Conservation (phyloP, 2,797 vertebrate genomes). For the Phrynocephalus forsythii region DNA sequence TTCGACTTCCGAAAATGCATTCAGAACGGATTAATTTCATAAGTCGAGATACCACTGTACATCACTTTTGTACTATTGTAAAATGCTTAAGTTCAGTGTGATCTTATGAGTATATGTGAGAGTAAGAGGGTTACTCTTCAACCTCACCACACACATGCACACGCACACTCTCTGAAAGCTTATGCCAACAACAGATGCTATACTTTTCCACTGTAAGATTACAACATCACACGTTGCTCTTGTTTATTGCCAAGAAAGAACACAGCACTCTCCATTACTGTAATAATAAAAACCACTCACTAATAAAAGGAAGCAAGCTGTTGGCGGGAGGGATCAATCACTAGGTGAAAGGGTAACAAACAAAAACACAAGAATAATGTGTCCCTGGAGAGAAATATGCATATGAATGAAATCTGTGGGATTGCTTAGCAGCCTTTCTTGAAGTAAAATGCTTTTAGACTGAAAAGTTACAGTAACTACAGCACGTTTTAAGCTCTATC, state of each 20-base stretch:
- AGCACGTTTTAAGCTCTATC: constrained; percentile 67
- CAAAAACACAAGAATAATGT: constrained; percentile 67
- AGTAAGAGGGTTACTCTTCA: neutral
- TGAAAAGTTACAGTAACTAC: constrained; percentile 52
- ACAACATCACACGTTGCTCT: constrained; percentile 51
- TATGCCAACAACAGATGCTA: constrained; percentile 37
- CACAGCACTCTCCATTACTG: constrained; percentile 68
- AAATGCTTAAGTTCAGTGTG: neutral
- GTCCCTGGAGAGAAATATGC: constrained; percentile 65
- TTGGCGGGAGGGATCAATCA: constrained; percentile 55
- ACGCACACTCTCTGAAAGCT: constrained; percentile 34
- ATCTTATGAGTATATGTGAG: constrained; percentile 39
- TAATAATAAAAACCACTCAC: constrained; percentile 70
- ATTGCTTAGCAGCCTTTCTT: constrained; percentile 66
- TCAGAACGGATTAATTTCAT: too few relatives aligned
- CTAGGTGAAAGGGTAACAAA: constrained; percentile 73
- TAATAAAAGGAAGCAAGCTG: constrained; percentile 71
- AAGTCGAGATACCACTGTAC: too few relatives aligned
- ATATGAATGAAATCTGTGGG: constrained; percentile 68
- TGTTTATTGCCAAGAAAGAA: constrained; percentile 69
- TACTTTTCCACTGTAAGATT: constrained; percentile 55
- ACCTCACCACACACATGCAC: neutral
- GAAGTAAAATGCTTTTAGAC: constrained; percentile 67
- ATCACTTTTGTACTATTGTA: neutral
- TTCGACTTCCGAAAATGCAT: too few relatives aligned